Evolutionary conservation across 2,113 vertebrate genomes (phyloP).

Genomic region (Triplophysa rosa): DNA sequence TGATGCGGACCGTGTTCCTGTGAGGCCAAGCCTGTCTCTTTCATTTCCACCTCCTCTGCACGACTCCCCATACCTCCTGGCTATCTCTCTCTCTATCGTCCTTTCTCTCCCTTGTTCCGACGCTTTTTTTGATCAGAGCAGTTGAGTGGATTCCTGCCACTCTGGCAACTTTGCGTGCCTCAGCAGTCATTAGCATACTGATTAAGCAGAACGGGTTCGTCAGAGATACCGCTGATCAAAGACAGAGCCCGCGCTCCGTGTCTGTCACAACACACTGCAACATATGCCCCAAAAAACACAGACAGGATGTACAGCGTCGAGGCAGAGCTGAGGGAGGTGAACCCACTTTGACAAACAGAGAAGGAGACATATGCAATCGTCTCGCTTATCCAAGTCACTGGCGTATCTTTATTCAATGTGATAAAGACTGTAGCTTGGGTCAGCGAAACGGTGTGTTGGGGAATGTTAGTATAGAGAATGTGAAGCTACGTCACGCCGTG

Average conservation of each 20-base stretch:
- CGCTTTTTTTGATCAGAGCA: slow-evolving; percentile 46
- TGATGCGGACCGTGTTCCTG: slow-evolving; percentile 44
- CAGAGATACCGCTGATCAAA: slow-evolving; percentile 55
- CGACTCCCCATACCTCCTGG: slow-evolving; percentile 41
- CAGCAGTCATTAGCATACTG: slow-evolving; percentile 53
- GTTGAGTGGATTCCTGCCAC: slow-evolving; percentile 50
- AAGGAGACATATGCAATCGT: neutral
- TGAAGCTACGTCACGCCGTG: too few species aligned
- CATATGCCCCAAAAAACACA: slow-evolving; percentile 34
- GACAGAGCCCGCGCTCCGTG: slow-evolving; percentile 26
- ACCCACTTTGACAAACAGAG: neutral
- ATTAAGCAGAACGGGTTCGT: slow-evolving; percentile 50
- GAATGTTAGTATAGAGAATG: too few species aligned
- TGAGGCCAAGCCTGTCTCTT: slow-evolving; percentile 45
- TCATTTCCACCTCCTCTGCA: slow-evolving; percentile 44
- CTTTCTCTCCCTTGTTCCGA: slow-evolving; percentile 51
- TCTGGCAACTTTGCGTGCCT: slow-evolving; percentile 46
- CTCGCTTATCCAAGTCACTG: neutral
- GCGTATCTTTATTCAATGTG: too few species aligned
- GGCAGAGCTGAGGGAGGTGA: slow-evolving; percentile 27
- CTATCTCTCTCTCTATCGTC: slow-evolving; percentile 27
- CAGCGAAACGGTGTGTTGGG: neutral
- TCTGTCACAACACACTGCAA: slow-evolving; percentile 46
- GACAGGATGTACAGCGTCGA: slow-evolving; percentile 26
- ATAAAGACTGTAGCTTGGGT: neutral